These are phyloP conservation scores for Coremacera marginata DNA, from an alignment of 2,888 invertebrate genomes.

Conservation along the genomic window DNA sequence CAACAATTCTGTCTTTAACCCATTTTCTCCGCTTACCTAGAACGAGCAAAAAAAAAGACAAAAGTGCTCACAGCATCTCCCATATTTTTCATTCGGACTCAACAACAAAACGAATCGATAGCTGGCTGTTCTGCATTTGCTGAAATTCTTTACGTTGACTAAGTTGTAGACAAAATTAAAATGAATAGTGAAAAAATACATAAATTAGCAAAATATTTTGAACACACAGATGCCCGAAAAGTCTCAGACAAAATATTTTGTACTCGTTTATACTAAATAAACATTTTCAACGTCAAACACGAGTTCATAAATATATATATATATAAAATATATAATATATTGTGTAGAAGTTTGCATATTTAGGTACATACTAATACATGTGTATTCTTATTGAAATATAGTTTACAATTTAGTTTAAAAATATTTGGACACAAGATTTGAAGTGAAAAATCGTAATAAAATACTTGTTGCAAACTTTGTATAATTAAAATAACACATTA, in stretches of 20 bases:
- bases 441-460: too few relatives aligned
- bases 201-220: constrained; percentile 8
- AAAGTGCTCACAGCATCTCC: constrained; percentile 14
- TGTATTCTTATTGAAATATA: too few relatives aligned
- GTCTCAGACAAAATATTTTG: constrained; percentile 9
- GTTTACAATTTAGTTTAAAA: too few relatives aligned
- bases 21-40: too few relatives aligned
- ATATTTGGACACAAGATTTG: too few relatives aligned
- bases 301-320: neutral
- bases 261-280: neutral
- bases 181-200: neutral
- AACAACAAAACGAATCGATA: constrained; percentile 10
- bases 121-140: constrained; percentile 1
- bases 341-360: too few relatives aligned
- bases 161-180: neutral
- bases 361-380: too few relatives aligned
- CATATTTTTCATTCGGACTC: neutral
- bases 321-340: neutral
- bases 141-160: neutral
- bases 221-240: neutral
- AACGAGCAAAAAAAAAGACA: neutral
- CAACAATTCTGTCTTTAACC: neutral
- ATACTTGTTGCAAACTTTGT: too few relatives aligned
- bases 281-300: too few relatives aligned
- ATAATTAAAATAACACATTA: too few relatives aligned